Conservation (phyloP, 2,113 vertebrate species). For the Antidorcas marsupialis region DNA sequence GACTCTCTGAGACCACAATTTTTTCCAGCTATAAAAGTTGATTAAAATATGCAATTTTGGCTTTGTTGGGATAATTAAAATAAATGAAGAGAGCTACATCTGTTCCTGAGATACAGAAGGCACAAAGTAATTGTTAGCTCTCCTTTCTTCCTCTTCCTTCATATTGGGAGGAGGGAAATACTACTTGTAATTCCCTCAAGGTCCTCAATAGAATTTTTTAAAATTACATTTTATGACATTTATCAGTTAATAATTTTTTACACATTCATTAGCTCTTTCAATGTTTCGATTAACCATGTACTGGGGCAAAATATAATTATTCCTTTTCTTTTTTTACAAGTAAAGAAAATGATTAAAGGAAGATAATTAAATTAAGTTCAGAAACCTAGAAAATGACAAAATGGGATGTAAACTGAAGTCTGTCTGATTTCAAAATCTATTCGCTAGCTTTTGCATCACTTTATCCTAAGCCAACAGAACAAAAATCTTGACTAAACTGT, state of each 20-base stretch:
- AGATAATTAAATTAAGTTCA: neutral
- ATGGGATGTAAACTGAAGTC: neutral
- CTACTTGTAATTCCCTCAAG: neutral
- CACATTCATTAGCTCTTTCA: neutral
- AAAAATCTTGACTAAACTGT: neutral
- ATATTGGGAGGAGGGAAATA: neutral
- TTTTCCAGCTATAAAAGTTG: conserved; percentile 1
- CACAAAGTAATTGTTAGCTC: neutral
- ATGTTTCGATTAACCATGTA: neutral
- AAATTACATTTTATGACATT: neutral
- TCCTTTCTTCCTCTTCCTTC: neutral
- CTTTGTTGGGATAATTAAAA: neutral
- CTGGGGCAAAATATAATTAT: neutral
- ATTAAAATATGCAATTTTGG: neutral
- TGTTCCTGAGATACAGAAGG: neutral
- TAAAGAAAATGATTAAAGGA: neutral
- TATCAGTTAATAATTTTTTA: neutral
- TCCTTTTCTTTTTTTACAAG: neutral
- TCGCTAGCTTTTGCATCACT: neutral
- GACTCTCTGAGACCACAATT: neutral
- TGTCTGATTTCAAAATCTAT: neutral
- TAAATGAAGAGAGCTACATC: neutral
- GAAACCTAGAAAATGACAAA: neutral
- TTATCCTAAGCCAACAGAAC: neutral
- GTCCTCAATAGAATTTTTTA: neutral